phyloP scores from a whole-genome alignment of 2,113 vertebrate genomes.

The Azemiops feae region DNA sequence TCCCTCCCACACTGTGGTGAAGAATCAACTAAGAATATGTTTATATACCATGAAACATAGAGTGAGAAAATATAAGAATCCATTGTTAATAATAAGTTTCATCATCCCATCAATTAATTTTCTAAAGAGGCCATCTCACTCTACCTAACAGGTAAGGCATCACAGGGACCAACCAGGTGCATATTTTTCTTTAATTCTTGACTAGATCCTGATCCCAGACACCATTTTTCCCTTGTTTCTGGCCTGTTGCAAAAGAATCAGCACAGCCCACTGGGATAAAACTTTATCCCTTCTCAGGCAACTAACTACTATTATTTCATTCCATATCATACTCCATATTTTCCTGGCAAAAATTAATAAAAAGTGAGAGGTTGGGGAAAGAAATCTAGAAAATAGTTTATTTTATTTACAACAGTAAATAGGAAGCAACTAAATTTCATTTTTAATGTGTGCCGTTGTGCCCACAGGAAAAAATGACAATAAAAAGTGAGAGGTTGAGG shows the following conservation, averaged over 20 bases:
- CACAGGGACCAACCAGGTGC: neutral
- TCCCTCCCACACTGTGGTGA: neutral
- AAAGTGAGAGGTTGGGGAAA: neutral
- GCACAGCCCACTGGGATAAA: neutral
- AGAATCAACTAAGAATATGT: neutral
- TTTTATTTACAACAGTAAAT: too few relatives aligned
- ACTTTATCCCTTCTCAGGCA: neutral
- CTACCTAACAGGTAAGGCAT: too few relatives aligned
- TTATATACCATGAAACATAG: neutral
- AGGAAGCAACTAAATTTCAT: too few relatives aligned
- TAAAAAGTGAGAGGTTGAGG: neutral
- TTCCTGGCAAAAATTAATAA: neutral
- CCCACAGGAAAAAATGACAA: too few relatives aligned
- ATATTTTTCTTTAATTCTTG: neutral
- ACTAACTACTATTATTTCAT: neutral
- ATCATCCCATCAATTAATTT: neutral
- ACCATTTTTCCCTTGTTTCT: neutral
- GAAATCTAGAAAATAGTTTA: neutral
- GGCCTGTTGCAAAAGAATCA: neutral
- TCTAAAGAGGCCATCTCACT: too few relatives aligned
- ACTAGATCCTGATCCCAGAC: neutral
- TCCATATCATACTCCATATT: neutral
- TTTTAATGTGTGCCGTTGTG: too few relatives aligned
- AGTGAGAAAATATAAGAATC: neutral
- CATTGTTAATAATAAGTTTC: neutral